Conservation (phyloP, 2,113 vertebrate genomes). For the Aptenodytes forsteri region DNA sequence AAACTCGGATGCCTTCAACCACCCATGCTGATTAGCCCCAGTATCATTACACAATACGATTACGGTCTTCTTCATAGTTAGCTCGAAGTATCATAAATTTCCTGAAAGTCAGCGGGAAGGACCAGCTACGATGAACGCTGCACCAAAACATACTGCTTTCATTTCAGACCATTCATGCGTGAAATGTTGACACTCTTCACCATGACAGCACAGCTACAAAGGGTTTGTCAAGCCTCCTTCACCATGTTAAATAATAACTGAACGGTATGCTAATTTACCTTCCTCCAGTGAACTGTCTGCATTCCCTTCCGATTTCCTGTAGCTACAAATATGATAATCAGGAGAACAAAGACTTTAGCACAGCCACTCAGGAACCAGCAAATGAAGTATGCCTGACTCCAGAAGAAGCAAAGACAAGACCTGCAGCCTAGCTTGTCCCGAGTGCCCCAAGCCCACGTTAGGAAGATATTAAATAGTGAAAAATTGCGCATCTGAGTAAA, state of each 20-base stretch:
- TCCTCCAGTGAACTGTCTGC: conserved; percentile 40
- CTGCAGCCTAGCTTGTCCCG: background rate
- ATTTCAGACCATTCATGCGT: background rate
- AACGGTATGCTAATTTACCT: conserved; percentile 47
- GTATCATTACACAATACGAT: background rate
- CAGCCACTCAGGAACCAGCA: conserved; percentile 1
- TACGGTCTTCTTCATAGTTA: background rate
- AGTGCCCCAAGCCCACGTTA: background rate
- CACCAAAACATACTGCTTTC: background rate
- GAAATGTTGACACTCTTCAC: conserved; percentile 29
- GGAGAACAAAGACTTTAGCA: conserved; percentile 68
- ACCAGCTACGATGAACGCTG: background rate
- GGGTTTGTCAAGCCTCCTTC: background rate
- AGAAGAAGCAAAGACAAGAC: background rate
- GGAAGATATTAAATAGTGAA: accelerated
- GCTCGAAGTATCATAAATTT: background rate
- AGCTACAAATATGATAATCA: conserved; percentile 62
- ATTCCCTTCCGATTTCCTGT: conserved; percentile 63
- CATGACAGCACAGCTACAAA: conserved; percentile 23
- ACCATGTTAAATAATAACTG: conserved; percentile 21
- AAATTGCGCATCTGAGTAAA: background rate
- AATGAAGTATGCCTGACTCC: background rate
- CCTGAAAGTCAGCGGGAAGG: background rate
- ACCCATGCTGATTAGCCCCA: background rate
- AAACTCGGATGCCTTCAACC: background rate